Percentiles rank a stretch among this genome's conserved stretches.
phyloP scores from a whole-genome alignment of 2,797 vertebrate genomes.

The Heliangelus exortis region DNA sequence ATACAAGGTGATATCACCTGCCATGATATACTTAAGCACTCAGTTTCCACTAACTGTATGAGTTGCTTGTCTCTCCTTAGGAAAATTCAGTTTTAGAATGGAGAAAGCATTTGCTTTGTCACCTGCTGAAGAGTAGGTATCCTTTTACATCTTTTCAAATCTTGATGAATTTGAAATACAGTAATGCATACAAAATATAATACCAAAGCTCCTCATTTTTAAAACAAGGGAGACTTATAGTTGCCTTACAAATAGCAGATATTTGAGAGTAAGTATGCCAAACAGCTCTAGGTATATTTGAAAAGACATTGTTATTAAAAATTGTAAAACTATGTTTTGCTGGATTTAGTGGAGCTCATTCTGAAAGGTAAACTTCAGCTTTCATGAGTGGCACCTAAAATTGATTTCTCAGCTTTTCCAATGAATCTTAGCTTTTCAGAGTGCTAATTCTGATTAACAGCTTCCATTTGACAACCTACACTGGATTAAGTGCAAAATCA shows the following conservation, averaged over 20 bases:
- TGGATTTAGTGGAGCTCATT: not conserved
- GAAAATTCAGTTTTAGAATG: not conserved
- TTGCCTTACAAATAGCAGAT: not conserved
- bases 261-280: not conserved
- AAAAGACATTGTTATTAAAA: not conserved
- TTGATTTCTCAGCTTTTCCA: constrained; percentile 11
- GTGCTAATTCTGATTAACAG: constrained; percentile 53
- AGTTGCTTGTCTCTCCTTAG: not conserved
- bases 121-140: not conserved
- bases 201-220: not conserved
- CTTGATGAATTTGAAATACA: not conserved
- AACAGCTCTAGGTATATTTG: not conserved
- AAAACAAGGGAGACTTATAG: not conserved
- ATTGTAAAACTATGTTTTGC: not conserved
- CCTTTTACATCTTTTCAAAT: not conserved
- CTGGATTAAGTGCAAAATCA: constrained; percentile 46
- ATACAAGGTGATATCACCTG: not conserved
- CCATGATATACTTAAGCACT: too few relatives aligned
- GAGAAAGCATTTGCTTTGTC: not conserved
- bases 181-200: not conserved
- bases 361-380: constrained; percentile 20
- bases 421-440: constrained; percentile 17
- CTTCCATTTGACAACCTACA: constrained; percentile 11
- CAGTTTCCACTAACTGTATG: not conserved
- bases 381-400: not conserved